These are phyloP conservation scores for Glyphotaelius pellucidus DNA, from an alignment of 2,888 invertebrate genomes.

Conservation along the genomic window DNA sequence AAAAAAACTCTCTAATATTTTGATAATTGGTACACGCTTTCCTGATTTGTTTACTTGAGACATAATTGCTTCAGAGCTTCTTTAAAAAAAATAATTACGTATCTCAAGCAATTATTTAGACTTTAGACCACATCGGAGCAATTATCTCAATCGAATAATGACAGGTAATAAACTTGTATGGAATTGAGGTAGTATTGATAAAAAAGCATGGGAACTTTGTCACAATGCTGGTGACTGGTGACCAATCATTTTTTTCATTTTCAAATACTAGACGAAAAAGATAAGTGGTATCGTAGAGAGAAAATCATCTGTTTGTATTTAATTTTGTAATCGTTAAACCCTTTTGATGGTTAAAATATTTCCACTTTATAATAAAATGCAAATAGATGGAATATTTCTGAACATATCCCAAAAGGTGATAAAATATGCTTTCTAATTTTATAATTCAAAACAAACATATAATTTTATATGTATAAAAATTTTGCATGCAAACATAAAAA, in stretches of 20 bases:
- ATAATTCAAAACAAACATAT: too few relatives aligned
- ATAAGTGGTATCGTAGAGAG: background rate
- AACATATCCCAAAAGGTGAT: too few relatives aligned
- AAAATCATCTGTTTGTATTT: background rate
- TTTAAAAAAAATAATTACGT: constrained; percentile 35
- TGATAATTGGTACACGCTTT: background rate
- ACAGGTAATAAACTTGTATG: background rate
- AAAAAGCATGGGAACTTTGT: constrained; percentile 41
- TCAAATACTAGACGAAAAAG: background rate
- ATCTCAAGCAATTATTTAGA: constrained; percentile 4
- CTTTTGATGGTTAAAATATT: too few relatives aligned
- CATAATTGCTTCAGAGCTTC: constrained; percentile 29
- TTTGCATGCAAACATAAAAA: too few relatives aligned
- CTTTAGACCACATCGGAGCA: constrained; percentile 15
- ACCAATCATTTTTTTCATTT: constrained; percentile 3
- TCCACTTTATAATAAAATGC: too few relatives aligned
- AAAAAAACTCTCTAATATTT: constrained; percentile 14
- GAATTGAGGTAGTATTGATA: constrained; percentile 24
- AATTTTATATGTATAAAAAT: too few relatives aligned
- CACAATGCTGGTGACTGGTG: constrained; percentile 3
- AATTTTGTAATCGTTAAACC: background rate
- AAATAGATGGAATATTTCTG: too few relatives aligned
- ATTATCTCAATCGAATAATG: constrained; percentile 25
- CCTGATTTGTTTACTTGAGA: constrained; percentile 12
- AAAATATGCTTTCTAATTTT: too few relatives aligned